These are phyloP conservation scores for Chirona hameri DNA, from an alignment of 2,888 invertebrate species.

Conservation along the genomic window DNA sequence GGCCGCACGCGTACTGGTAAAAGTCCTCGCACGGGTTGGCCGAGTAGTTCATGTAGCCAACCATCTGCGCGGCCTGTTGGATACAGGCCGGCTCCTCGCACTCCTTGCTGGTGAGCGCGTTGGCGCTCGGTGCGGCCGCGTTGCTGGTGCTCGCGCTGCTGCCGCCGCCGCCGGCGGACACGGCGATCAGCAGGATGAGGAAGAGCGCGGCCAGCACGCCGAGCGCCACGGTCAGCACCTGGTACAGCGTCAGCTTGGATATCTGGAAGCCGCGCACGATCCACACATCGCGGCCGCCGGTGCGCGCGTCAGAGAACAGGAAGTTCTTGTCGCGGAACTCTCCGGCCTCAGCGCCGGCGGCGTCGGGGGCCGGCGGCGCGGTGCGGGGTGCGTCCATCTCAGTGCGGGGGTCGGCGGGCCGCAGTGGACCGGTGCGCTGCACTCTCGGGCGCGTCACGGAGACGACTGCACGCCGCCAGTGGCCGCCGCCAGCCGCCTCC, in stretches of 20 bases:
- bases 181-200: slow-evolving; percentile 9
- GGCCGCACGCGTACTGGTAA: slow-evolving; percentile 39
- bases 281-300: slow-evolving; percentile 4
- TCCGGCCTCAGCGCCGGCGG: neutral
- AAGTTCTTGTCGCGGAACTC: slow-evolving; percentile 28
- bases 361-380: neutral
- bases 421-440: neutral
- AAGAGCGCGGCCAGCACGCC: neutral
- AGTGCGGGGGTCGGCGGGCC: neutral
- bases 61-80: slow-evolving; percentile 30
- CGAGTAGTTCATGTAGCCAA: slow-evolving; percentile 36
- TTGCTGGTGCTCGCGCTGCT: neutral
- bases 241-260: neutral
- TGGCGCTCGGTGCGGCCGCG: neutral
- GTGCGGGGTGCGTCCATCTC: neutral
- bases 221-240: slow-evolving; percentile 2
- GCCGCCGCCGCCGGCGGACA: slow-evolving; percentile 3
- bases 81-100: slow-evolving; percentile 24
- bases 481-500: neutral
- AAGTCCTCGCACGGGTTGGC: slow-evolving; percentile 38
- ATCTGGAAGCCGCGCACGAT: slow-evolving; percentile 27
- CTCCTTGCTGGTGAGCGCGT: neutral
- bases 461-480: neutral
- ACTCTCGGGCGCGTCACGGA: neutral
- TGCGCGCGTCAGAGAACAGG: slow-evolving; percentile 24